These are phyloP conservation scores for Lacerta agilis DNA, from an alignment of 2,797 vertebrate species.

Conservation along the genomic window DNA sequence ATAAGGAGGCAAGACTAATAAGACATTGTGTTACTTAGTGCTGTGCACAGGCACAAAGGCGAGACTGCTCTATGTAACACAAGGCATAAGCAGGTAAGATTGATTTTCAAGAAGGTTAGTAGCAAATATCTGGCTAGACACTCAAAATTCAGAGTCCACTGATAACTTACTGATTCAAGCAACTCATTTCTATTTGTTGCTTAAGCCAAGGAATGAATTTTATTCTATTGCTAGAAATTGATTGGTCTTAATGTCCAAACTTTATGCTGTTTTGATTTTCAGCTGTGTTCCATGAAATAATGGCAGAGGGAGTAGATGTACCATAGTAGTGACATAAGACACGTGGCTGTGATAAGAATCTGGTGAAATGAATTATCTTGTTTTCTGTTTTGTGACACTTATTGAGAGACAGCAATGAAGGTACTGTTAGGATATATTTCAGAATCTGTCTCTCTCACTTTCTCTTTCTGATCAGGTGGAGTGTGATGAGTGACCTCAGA, in stretches of 20 bases:
- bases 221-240: not conserved
- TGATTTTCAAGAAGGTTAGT: constrained; percentile 43
- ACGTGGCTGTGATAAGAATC: not conserved
- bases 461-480: constrained; percentile 18
- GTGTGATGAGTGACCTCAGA: constrained; percentile 27
- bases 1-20: not conserved
- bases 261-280: not conserved
- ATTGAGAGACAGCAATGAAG: constrained; percentile 27
- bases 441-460: constrained; percentile 23
- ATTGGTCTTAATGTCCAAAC: not conserved
- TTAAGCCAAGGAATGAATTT: not conserved
- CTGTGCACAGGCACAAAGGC: not conserved
- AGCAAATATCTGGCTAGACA: constrained; percentile 31
- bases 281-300: constrained; percentile 28
- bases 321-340: too few species aligned
- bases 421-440: constrained; percentile 1
- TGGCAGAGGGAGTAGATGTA: constrained; percentile 30
- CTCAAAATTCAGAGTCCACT: constrained; percentile 13
- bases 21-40: not conserved
- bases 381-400: constrained; percentile 51
- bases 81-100: not conserved
- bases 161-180: not conserved
- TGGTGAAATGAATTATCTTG: constrained; percentile 33
- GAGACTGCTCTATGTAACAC: not conserved
- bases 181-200: not conserved